Evolutionary conservation across 2,113 vertebrate genomes (phyloP).

Genomic region (Isichthys henryi): DNA sequence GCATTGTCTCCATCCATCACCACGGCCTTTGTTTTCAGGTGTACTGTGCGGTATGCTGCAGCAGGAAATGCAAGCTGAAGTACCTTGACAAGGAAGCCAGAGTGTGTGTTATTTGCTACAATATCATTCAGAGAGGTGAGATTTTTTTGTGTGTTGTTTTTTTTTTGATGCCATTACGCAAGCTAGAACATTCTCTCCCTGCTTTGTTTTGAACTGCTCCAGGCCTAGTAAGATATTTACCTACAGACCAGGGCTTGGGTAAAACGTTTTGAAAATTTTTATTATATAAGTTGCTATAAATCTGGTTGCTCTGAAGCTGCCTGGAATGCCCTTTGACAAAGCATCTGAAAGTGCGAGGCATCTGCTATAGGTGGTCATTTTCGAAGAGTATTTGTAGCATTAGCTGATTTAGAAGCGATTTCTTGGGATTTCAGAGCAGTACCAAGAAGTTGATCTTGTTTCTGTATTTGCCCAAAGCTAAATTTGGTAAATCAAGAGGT

Average conservation of each 20-base stretch:
- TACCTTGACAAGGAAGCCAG: slow-evolving; percentile 94
- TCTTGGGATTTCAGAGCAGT: background rate
- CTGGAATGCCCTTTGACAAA: background rate
- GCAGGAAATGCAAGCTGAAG: slow-evolving; percentile 79
- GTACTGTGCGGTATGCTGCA: slow-evolving; percentile 87
- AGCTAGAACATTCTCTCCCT: background rate
- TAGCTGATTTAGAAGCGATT: background rate
- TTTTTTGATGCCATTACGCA: background rate
- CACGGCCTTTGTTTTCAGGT: slow-evolving; percentile 60
- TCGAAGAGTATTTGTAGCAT: background rate
- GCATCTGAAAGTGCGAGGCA: background rate
- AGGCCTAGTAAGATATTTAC: background rate
- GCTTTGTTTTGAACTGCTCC: background rate
- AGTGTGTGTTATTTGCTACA: slow-evolving; percentile 81
- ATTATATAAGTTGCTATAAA: background rate
- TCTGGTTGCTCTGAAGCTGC: background rate
- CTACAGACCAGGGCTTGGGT: background rate
- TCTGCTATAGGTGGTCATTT: background rate
- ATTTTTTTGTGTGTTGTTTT: background rate
- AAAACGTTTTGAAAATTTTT: background rate
- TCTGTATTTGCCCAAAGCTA: background rate
- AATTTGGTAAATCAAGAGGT: background rate
- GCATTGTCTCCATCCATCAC: background rate
- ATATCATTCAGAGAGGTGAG: slow-evolving; percentile 83
- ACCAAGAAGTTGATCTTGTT: background rate